phyloP scores from a whole-genome alignment of 2,888 invertebrate species.

The Apodemia mormo region DNA sequence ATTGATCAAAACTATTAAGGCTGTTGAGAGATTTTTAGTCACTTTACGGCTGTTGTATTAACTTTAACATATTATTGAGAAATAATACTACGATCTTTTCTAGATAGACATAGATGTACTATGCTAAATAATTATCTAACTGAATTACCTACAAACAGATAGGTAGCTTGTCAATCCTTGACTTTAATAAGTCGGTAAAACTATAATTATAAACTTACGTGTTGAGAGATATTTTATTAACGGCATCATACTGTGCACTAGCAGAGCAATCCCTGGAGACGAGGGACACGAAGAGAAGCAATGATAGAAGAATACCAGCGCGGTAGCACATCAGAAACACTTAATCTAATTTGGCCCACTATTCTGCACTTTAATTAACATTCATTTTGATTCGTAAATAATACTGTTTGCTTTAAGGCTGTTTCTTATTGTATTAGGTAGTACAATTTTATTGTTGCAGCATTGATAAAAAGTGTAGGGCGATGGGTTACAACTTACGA shows the following conservation, averaged over 20 bases:
- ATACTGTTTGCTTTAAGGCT: constrained; percentile 24
- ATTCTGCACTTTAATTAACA: constrained; percentile 41
- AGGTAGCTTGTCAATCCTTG: neutral
- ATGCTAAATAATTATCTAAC: neutral
- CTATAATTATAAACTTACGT: constrained; percentile 55
- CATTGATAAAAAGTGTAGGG: constrained; percentile 10
- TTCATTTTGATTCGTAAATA: constrained; percentile 35
- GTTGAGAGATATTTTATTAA: constrained; percentile 67
- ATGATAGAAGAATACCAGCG: constrained; percentile 54
- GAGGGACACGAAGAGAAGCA: constrained; percentile 65
- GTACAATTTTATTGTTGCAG: neutral
- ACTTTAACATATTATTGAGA: too few species aligned
- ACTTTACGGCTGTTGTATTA: too few species aligned
- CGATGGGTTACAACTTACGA: constrained; percentile 25
- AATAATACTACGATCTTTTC: neutral
- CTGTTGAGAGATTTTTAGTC: neutral
- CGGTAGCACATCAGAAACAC: constrained; percentile 75
- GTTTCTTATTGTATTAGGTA: neutral
- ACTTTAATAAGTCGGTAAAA: neutral
- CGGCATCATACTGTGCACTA: constrained; percentile 65
- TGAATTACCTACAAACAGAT: neutral
- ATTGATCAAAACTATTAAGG: too few species aligned
- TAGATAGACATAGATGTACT: neutral
- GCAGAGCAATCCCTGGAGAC: constrained; percentile 71
- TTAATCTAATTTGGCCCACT: constrained; percentile 48